phyloP scores from a whole-genome alignment of 2,797 vertebrate species.

The Cichlasoma orientale region DNA sequence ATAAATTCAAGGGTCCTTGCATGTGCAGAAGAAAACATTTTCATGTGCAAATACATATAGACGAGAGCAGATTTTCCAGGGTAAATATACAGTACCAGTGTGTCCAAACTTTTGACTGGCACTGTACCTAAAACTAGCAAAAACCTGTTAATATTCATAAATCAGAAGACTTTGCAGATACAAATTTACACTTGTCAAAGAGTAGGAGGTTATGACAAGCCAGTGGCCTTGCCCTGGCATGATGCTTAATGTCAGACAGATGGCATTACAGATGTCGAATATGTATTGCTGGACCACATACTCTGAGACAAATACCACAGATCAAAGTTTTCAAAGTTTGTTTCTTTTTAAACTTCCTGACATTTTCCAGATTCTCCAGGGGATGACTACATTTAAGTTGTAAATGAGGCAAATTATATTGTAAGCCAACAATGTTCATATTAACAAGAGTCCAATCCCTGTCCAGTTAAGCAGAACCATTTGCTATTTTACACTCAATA shows the following conservation, averaged over 20 bases:
- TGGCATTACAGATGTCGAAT: slow-evolving; percentile 4
- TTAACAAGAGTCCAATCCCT: not conserved
- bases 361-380: not conserved
- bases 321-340: not conserved
- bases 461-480: not conserved
- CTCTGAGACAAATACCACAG: not conserved
- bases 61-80: not conserved
- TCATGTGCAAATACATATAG: not conserved
- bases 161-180: not conserved
- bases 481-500: not conserved
- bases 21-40: no score
- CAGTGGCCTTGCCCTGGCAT: slow-evolving; percentile 18
- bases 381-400: no score
- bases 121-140: not conserved
- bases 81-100: not conserved
- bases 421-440: not conserved
- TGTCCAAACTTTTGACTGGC: no score
- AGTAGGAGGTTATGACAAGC: not conserved
- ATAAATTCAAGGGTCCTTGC: not conserved
- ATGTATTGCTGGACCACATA: not conserved
- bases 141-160: not conserved
- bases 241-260: not conserved
- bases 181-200: not conserved
- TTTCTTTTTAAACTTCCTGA: not conserved
- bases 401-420: not conserved